phyloP scores from a whole-genome alignment of 30 jellyfish, hydroid and myxozoan genomes.

The Hydractinia symbiolongicarpus region DNA sequence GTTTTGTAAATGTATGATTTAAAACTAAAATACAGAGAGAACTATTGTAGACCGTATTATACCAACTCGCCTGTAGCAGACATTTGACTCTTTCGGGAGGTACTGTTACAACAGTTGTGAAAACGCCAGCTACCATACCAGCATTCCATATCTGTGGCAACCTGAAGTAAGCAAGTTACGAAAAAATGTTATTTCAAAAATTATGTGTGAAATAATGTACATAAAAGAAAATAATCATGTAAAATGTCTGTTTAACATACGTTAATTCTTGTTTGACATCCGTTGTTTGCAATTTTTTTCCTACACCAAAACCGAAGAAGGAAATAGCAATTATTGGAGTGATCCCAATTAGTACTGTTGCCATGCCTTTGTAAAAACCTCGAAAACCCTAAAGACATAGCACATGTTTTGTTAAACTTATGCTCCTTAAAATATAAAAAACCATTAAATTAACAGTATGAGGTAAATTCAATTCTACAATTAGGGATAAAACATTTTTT shows the following conservation, averaged over 20 bases:
- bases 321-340: constrained; percentile 91
- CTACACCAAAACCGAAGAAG: constrained; percentile 89
- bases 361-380: constrained; percentile 96
- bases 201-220: background rate
- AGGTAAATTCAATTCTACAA: background rate
- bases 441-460: background rate
- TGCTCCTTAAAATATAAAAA: background rate
- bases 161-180: constrained; percentile 21
- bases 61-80: constrained; percentile 73
- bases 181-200: background rate
- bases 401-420: background rate
- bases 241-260: constrained; percentile 16
- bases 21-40: too few species aligned
- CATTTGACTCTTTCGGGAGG: constrained; percentile 98
- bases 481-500: background rate
- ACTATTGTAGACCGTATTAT: too few species aligned
- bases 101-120: constrained; percentile 79
- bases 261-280: constrained; percentile 63
- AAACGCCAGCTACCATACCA: constrained; percentile 98
- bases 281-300: constrained; percentile 68
- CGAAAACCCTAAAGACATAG: constrained; percentile 54
- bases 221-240: background rate
- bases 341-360: constrained; percentile 86
- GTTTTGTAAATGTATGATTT: too few species aligned
- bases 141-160: constrained; percentile 88